A percentile compares a stretch with the other conserved stretches of the same genome.
phyloP scores from a whole-genome alignment of 2,113 vertebrate species.

The Salvelinus namaycush region DNA sequence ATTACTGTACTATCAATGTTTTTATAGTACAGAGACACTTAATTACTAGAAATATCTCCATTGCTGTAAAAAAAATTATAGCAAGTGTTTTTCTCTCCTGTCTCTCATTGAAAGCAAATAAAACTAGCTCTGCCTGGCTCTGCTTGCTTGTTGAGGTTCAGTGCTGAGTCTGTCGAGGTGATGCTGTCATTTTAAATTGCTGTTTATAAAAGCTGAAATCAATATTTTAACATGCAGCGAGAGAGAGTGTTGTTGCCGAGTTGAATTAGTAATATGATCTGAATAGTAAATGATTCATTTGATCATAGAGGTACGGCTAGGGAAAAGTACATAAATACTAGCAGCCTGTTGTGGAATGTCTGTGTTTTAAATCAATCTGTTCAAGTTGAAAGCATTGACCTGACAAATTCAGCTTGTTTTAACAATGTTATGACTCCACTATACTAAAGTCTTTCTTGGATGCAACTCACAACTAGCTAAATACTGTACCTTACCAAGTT shows the following conservation, averaged over 20 bases:
- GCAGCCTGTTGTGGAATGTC: constrained; percentile 22
- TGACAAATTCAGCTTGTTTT: constrained; percentile 17
- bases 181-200: constrained; percentile 29
- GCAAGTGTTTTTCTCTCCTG: constrained; percentile 16
- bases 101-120: constrained; percentile 6
- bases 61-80: constrained; percentile 27
- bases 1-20: constrained; percentile 60
- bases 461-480: background rate
- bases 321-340: constrained; percentile 32
- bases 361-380: constrained; percentile 12
- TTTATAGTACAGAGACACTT: constrained; percentile 44
- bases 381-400: constrained; percentile 4
- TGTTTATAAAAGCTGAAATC: constrained; percentile 46
- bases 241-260: constrained; percentile 31
- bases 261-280: constrained; percentile 45
- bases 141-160: constrained; percentile 18
- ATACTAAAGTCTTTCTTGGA: background rate
- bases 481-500: background rate
- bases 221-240: constrained; percentile 39
- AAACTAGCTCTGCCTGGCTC: constrained; percentile 28
- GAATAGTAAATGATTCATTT: constrained; percentile 36
- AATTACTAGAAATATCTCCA: constrained; percentile 51
- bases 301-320: constrained; percentile 33
- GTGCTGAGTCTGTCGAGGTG: constrained; percentile 13
- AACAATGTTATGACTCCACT: constrained; percentile 17